phyloP scores from a whole-genome alignment of 2,113 vertebrate species.

The Cettia cetti region DNA sequence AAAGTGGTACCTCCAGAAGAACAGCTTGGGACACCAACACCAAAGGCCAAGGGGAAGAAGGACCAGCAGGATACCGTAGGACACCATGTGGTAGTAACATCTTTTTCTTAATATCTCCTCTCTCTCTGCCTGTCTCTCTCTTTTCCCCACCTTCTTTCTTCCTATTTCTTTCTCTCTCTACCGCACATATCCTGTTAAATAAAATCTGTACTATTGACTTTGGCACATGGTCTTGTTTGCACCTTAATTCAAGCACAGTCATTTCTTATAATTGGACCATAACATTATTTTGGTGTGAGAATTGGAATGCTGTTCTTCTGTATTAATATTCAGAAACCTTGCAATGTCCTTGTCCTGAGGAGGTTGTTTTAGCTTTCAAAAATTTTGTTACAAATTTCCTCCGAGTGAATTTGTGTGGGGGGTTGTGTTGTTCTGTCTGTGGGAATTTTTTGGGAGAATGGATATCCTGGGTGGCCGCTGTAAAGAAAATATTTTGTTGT shows the following conservation, averaged over 20 bases:
- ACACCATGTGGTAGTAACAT: background rate
- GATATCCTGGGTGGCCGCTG: background rate
- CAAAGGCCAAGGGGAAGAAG: background rate
- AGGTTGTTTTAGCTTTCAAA: background rate
- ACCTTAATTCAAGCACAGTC: background rate
- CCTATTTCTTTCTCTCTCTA: background rate
- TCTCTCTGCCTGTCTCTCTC: background rate
- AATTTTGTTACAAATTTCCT: fast-evolving
- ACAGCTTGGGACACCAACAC: fast-evolving
- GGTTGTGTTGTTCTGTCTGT: background rate
- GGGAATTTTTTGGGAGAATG: background rate
- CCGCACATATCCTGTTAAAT: background rate
- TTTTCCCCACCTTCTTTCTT: background rate
- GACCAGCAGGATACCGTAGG: fast-evolving
- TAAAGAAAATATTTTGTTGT: background rate
- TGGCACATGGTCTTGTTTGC: background rate
- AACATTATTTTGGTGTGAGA: background rate
- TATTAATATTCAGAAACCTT: background rate
- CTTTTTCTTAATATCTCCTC: background rate
- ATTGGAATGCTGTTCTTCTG: background rate
- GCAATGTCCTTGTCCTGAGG: background rate
- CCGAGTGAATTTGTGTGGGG: background rate
- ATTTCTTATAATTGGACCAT: background rate
- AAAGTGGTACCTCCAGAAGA: background rate
- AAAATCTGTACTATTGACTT: background rate